Conservation (phyloP, 2,113 vertebrate genomes). For the Paramisgurnus dabryanus region DNA sequence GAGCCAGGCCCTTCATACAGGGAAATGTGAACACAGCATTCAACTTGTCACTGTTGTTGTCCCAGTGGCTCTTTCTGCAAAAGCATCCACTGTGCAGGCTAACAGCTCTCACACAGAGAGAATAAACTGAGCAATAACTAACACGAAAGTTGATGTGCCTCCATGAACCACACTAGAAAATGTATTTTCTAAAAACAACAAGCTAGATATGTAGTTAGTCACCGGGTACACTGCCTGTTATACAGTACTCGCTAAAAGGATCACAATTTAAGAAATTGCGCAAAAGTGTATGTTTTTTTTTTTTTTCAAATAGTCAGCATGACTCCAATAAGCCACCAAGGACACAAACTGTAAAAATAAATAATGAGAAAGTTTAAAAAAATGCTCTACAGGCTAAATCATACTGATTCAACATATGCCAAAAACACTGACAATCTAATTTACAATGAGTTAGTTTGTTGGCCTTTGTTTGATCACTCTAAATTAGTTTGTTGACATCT, state of each 20-base stretch:
- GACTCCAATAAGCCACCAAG: no score
- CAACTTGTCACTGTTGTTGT: constrained; percentile 26
- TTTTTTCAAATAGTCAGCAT: no score
- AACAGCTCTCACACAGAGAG: constrained; percentile 8
- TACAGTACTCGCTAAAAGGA: background rate
- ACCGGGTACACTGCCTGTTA: background rate
- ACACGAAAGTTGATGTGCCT: background rate
- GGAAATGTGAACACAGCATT: constrained; percentile 44
- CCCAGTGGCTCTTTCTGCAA: constrained; percentile 15
- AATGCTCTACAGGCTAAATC: no score
- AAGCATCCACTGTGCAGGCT: constrained; percentile 16
- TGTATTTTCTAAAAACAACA: background rate
- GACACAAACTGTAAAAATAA: no score
- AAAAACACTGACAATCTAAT: no score
- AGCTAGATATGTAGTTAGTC: background rate
- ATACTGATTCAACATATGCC: no score
- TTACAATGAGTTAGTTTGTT: no score
- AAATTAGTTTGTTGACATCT: no score
- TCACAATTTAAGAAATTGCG: background rate
- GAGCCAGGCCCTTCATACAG: background rate
- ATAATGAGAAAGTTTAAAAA: no score
- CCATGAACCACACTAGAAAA: background rate
- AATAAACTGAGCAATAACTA: background rate
- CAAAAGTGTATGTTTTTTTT: background rate
- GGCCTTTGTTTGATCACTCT: no score